Base-by-base conservation (phyloP, 2,797 vertebrate genomes). In the Hydrolagus colliei region DNA sequence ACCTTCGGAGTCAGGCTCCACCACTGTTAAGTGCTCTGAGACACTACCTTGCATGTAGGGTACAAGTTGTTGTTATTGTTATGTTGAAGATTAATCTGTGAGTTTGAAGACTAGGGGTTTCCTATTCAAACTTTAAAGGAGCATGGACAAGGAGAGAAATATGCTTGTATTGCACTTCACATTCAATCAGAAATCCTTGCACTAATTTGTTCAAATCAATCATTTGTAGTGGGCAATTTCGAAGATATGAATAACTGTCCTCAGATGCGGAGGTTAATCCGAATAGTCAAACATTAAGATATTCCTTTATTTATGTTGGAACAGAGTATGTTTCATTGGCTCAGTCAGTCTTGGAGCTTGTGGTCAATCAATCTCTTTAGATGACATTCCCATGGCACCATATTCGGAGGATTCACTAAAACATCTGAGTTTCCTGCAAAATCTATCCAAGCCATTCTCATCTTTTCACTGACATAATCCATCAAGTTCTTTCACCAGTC, bases 191-290 rank as follows among this genome's bases (percentile, higher is more conserved):
- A 27, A 27, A 27, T 68, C 32, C 27, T 3, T 82, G 65, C 12
- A 35, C 68, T 22, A 35, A 13, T 80, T 41, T 35, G 35, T 82
- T 82, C 63, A 68, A 82, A 82, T 68, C 62, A 18, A n/a, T 67
- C 63, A 67, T 82, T 82, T 18, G 35, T 67, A 68, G 27, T 82
- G 27, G 63, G 67, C 27, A 82, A n/a, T 41, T 82, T 82, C 27
- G 68, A 68, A 82, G 27, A 68, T 9, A 4, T 82, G 16, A 41
- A 65, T 52, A 3, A 52, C 41, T 52, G 63, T 82, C 18, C 16
- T 41, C 79, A 82, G 14, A 35, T 18, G n/a, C 22, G 77, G 63
- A 63, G 61, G n/a, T n/a, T 27, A 63, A 22, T 22, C 27, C 20
- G 27, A 68, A 68, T 27, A 32, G 1, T 67, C 27, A 27, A 32